phyloP scores from a whole-genome alignment of 2,888 invertebrate species.

The Craniophora ligustri region DNA sequence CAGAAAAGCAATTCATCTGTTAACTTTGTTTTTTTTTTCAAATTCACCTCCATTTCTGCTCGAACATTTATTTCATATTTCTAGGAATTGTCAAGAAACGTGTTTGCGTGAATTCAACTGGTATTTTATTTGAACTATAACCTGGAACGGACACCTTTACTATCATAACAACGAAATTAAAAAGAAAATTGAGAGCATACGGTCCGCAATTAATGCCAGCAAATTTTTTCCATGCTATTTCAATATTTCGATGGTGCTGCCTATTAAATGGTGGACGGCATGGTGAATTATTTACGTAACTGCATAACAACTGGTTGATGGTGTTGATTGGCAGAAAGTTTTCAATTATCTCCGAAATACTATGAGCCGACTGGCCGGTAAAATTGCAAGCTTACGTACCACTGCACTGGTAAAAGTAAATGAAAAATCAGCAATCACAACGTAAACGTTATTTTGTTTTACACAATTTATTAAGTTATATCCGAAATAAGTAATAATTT shows the following conservation, averaged over 20 bases:
- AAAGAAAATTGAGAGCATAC: background rate
- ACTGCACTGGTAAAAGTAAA: no score
- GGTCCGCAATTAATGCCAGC: background rate
- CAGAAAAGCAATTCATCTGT: no score
- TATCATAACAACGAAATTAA: background rate
- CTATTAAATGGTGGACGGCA: conserved; percentile 31
- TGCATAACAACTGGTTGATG: background rate
- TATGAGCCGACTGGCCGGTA: conserved; percentile 3
- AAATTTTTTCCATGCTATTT: conserved; percentile 8
- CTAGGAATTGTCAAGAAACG: no score
- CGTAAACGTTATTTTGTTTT: background rate
- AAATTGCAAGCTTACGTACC: no score
- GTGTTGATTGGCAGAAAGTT: conserved; percentile 21
- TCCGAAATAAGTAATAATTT: no score
- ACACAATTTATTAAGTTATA: no score
- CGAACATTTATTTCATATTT: no score
- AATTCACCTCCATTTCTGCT: no score
- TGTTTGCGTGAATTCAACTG: no score
- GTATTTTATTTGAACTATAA: no score
- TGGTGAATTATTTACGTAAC: conserved; percentile 18
- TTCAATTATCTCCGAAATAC: conserved; percentile 9
- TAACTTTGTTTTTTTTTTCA: no score
- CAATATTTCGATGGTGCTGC: conserved; percentile 10
- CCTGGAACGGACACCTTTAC: background rate
- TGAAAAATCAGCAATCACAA: conserved; percentile 6